Conservation (phyloP, 1,140 invertebrate species). For the Himalopsyche phryganea region DNA sequence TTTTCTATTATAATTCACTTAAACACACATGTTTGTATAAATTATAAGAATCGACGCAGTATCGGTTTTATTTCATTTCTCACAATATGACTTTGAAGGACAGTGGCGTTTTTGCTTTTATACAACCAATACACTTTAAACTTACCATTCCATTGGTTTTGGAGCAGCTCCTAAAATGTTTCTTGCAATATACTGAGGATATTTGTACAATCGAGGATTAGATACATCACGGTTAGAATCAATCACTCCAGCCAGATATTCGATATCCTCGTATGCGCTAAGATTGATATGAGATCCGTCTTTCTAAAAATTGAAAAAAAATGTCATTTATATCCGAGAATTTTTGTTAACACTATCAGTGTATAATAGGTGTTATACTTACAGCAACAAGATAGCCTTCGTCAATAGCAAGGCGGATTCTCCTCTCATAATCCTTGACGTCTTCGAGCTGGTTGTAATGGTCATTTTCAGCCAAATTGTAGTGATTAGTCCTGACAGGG, state of each 20-base stretch:
- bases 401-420: constrained; percentile 63
- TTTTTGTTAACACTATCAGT: background rate
- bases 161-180: constrained; percentile 12
- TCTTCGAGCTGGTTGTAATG: constrained; percentile 49
- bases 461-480: constrained; percentile 30
- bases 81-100: too few relatives aligned
- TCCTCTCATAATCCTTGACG: constrained; percentile 54
- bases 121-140: too few relatives aligned
- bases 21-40: too few relatives aligned
- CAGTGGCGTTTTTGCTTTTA: too few relatives aligned
- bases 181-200: constrained; percentile 36
- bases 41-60: too few relatives aligned
- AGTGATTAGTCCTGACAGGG: constrained; percentile 47
- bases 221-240: constrained; percentile 52
- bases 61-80: too few relatives aligned
- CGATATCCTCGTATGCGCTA: constrained; percentile 52
- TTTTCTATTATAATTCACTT: too few relatives aligned
- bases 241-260: constrained; percentile 54
- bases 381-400: constrained; percentile 55
- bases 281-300: constrained; percentile 52
- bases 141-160: constrained; percentile 7
- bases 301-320: constrained; percentile 10
- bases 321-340: too few relatives aligned
- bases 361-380: background rate
- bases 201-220: constrained; percentile 41